Conservation (phyloP, 2,797 vertebrate genomes). For the Gallinago stenura region DNA sequence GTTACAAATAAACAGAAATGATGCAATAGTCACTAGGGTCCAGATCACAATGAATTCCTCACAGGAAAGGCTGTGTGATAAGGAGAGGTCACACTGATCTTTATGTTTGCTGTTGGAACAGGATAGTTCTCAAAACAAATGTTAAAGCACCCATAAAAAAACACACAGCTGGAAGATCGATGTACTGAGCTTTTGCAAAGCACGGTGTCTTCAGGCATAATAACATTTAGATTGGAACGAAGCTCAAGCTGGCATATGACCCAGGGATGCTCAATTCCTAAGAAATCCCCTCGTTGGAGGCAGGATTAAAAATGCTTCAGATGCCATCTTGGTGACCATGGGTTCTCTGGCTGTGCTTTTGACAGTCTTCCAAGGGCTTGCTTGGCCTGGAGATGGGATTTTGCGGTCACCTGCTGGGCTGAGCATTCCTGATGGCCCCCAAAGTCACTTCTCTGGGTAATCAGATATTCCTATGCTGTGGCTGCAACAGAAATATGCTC, state of each 20-base stretch:
- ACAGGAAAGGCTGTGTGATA: conserved; percentile 66
- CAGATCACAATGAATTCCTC: conserved; percentile 58
- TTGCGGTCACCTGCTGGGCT: background rate
- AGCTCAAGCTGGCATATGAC: background rate
- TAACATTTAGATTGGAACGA: background rate
- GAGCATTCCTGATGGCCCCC: background rate
- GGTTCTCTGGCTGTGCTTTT: background rate
- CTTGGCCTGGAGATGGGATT: background rate
- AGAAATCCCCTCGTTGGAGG: background rate
- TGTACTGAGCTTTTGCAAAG: background rate
- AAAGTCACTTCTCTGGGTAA: background rate
- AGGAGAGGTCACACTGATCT: conserved; percentile 57
- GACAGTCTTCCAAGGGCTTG: background rate
- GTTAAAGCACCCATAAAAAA: background rate
- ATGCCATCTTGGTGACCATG: background rate
- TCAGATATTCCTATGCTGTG: background rate
- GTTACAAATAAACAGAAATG: conserved; percentile 65
- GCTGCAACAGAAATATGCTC: background rate
- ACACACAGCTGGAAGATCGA: background rate
- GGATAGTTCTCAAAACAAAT: conserved; percentile 44
- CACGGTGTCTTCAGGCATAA: background rate
- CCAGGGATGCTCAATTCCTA: background rate
- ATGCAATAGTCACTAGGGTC: conserved; percentile 56
- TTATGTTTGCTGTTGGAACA: conserved; percentile 41
- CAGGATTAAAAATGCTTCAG: background rate